A percentile compares a stretch with the other conserved stretches of the same genome.
phyloP scores from a whole-genome alignment of 1,140 invertebrate species.

The Drosophila nannoptera region DNA sequence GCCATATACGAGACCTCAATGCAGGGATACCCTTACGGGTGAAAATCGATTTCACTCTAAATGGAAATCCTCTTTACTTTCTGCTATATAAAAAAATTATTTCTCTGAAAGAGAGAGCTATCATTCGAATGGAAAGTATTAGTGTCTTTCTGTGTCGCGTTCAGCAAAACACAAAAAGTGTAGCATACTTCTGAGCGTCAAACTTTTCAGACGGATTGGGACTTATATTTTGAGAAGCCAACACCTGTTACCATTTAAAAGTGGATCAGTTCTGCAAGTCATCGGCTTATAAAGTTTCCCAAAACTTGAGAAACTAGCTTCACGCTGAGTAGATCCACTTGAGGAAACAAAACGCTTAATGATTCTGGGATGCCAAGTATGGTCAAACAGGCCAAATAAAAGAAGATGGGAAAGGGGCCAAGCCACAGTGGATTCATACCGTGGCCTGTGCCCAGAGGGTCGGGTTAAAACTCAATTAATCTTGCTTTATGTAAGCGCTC shows the following conservation, averaged over 20 bases:
- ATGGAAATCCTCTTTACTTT: no score
- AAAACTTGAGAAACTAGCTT: slow-evolving; percentile 54
- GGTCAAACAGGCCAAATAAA: not conserved
- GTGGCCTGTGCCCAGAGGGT: slow-evolving; percentile 11
- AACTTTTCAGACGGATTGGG: slow-evolving; percentile 19
- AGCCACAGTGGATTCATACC: slow-evolving; percentile 32
- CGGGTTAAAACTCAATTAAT: slow-evolving; percentile 71
- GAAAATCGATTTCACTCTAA: no score
- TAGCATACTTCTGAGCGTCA: slow-evolving; percentile 38
- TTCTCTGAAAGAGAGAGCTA: no score
- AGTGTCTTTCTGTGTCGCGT: not conserved
- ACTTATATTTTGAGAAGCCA: slow-evolving; percentile 45
- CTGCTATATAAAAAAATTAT: no score
- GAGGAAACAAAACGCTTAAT: slow-evolving; percentile 23
- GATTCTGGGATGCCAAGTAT: slow-evolving; percentile 49
- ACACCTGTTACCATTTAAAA: slow-evolving; percentile 66
- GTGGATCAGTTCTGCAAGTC: slow-evolving; percentile 52
- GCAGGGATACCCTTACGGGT: not conserved
- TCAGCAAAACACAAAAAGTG: slow-evolving; percentile 37
- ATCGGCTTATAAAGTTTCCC: slow-evolving; percentile 58
- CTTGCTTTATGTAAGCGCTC: slow-evolving; percentile 52
- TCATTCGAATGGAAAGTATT: no score
- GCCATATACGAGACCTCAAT: no score
- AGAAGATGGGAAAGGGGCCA: slow-evolving; percentile 12
- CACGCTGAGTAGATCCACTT: slow-evolving; percentile 40